These are phyloP conservation scores for Pterocles gutturalis DNA, from an alignment of 2,113 vertebrate genomes.

Conservation along the genomic window DNA sequence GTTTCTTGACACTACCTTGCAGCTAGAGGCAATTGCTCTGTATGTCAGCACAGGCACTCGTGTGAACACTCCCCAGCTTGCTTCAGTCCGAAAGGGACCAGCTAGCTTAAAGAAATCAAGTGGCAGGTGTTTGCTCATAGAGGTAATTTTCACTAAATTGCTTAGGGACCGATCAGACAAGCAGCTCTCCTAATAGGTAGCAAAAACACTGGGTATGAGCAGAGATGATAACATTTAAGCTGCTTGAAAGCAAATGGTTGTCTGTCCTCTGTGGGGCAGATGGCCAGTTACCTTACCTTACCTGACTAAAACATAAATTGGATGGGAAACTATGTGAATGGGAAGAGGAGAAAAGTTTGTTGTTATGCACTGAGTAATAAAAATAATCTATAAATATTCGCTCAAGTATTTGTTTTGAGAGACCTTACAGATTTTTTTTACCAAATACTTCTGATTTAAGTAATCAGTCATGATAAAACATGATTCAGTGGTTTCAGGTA, in stretches of 20 bases:
- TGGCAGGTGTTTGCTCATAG: background rate
- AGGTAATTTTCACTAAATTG: background rate
- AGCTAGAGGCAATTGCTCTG: background rate
- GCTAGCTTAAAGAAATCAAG: background rate
- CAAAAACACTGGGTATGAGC: background rate
- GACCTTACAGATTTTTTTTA: background rate
- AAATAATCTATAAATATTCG: background rate
- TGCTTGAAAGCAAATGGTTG: slow-evolving; percentile 38
- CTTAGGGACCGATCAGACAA: slow-evolving; percentile 15
- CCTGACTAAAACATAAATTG: background rate
- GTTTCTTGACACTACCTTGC: background rate
- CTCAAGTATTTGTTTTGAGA: background rate
- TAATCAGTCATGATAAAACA: background rate
- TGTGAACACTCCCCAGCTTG: background rate
- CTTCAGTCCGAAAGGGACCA: background rate
- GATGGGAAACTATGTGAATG: background rate
- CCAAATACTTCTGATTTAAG: background rate
- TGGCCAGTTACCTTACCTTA: background rate
- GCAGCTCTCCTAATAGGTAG: background rate
- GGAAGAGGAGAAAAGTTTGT: background rate
- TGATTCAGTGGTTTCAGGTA: background rate
- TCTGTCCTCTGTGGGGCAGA: background rate
- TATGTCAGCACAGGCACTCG: background rate
- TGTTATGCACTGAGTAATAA: background rate
- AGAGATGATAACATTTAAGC: background rate